Conservation (phyloP, 2,113 vertebrate species). For the Zosterops hypoxanthus region DNA sequence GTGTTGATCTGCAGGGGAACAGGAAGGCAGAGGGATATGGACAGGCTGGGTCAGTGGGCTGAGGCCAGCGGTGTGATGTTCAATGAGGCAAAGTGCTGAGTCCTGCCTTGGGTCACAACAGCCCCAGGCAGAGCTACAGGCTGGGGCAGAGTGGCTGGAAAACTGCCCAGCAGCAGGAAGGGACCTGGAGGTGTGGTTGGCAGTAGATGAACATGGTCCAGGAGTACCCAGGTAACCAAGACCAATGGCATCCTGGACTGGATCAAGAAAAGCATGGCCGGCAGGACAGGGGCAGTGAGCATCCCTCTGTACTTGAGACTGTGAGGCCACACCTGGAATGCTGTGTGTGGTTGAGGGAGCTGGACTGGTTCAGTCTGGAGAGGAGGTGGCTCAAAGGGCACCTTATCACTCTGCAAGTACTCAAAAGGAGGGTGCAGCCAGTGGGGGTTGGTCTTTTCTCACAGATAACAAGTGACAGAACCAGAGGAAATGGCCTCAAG, state of each 20-base stretch:
- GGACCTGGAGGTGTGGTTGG: background rate
- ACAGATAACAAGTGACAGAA: background rate
- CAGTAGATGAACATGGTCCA: background rate
- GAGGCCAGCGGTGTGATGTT: background rate
- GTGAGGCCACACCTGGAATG: background rate
- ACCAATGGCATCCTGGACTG: background rate
- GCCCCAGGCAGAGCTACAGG: background rate
- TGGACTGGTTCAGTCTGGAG: background rate
- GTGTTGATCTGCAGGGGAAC: background rate
- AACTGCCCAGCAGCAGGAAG: background rate
- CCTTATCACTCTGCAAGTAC: background rate
- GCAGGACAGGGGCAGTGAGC: background rate
- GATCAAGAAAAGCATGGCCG: fast-evolving
- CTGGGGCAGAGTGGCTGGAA: background rate
- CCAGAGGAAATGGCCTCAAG: background rate
- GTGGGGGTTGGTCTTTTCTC: background rate
- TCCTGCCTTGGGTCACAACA: background rate
- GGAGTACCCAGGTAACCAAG: background rate
- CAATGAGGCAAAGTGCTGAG: background rate
- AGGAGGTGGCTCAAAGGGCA: background rate
- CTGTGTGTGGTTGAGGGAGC: background rate
- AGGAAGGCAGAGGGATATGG: background rate
- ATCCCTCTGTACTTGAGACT: background rate
- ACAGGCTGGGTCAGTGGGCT: background rate
- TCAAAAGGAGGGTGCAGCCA: background rate